Base-by-base conservation (phyloP, 2,888 invertebrate species). In the Pherbina coryleti region DNA sequence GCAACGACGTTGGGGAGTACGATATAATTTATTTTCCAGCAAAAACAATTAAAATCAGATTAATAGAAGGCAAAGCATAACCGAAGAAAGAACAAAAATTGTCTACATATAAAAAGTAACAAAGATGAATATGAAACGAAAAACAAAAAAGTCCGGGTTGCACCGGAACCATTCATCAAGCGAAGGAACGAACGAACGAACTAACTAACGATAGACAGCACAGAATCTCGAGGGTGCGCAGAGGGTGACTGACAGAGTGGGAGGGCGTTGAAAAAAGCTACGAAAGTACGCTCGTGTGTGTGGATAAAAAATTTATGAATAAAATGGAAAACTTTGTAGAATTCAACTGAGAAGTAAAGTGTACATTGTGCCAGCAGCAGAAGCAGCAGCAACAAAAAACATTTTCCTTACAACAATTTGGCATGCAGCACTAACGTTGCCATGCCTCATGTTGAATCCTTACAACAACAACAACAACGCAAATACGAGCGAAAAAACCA, bases 1-100 rank as follows among this genome's bases (percentile, higher is more conserved):
- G 22, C 19, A 11, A 55, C 19, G 22, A 19, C 55, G 55, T 19
- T 19, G 78, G 80, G 77, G 79, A 81, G 80, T 78, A 81, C 82
- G 80, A 81, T 78, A 81, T 80, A 82, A 83, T 83, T 82, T 82
- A 79, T 82, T 81, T 81, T 79, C 60, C 80, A 80, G 80, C 80
- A 79, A 82, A 83, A 81, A 82, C 81, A 82, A 83, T 83, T 83
- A 83, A 83, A 83, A 83, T 81, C 79, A 83, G 79, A 83, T 83
- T 83, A 83, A 80, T 80, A 53, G 37, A 66, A 72, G 67, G 34
- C 22, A 62, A 31, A 49, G 34, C 69, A 51, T 51, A 74, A 28
- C 25, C 25, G 53, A 22, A 34, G n/a, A 71, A 22, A 62, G 8
- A 31, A 72, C 25, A 31, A 55, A 55, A 19, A 70, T 17, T 44